phyloP scores from a whole-genome alignment of 2,888 invertebrate genomes.

The Netelia inedita region DNA sequence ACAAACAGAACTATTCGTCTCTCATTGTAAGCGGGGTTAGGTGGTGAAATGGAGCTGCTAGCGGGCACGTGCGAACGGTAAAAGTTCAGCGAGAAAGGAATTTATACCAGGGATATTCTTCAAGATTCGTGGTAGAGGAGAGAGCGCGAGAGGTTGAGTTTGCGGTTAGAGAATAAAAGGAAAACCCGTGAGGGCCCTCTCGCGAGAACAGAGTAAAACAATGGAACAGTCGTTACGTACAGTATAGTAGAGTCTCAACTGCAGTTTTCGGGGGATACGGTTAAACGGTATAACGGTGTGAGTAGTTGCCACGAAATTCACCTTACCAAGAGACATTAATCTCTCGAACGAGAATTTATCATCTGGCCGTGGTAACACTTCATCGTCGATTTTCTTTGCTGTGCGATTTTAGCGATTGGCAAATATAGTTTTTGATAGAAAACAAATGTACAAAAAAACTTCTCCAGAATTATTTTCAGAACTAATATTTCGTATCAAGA shows the following conservation, averaged over 20 bases:
- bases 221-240: constrained; percentile 45
- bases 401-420: constrained; percentile 5
- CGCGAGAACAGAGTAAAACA: constrained; percentile 33
- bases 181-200: constrained; percentile 23
- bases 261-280: constrained; percentile 21
- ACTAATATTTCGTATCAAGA: too few species aligned
- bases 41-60: constrained; percentile 40
- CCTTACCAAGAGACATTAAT: constrained; percentile 30
- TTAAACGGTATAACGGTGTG: constrained; percentile 27
- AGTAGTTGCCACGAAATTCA: constrained; percentile 41
- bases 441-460: not conserved
- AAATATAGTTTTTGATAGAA: not conserved
- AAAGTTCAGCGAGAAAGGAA: constrained; percentile 57
- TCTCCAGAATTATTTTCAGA: too few species aligned
- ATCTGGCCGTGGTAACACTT: constrained; percentile 15
- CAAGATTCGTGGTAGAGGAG: constrained; percentile 16
- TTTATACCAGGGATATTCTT: constrained; percentile 54
- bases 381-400: not conserved
- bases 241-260: constrained; percentile 4
- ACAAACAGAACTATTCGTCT: constrained; percentile 82
- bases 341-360: constrained; percentile 15
- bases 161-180: not conserved
- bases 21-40: constrained; percentile 66
- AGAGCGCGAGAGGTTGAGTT: not conserved
- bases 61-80: constrained; percentile 47